Conservation (phyloP, 2,797 vertebrate genomes). For the Spinus olivaceus region DNA sequence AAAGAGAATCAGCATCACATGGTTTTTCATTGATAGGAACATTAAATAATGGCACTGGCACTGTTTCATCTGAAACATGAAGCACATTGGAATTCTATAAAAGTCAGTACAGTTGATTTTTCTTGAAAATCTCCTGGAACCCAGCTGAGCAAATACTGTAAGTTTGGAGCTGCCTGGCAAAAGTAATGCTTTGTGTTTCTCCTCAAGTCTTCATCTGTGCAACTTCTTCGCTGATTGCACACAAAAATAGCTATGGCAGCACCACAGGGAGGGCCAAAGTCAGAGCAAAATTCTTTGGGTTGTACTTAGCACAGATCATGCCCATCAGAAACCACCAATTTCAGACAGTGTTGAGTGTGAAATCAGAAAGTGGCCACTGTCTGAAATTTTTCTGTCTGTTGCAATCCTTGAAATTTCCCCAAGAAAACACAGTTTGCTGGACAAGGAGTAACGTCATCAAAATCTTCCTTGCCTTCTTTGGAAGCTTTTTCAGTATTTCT, state of each 20-base stretch:
- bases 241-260: background rate
- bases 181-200: background rate
- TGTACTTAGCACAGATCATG: background rate
- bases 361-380: background rate
- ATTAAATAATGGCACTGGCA: background rate
- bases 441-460: background rate
- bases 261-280: background rate
- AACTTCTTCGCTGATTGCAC: background rate
- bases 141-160: background rate
- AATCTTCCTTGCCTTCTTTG: background rate
- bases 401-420: background rate
- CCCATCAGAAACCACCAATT: background rate
- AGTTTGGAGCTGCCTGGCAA: background rate
- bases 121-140: background rate
- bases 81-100: background rate
- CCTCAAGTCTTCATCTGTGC: background rate
- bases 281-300: background rate
- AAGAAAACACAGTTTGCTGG: background rate
- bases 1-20: background rate
- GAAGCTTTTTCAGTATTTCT: background rate
- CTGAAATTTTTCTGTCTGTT: background rate
- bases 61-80: background rate
- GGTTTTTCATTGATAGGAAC: background rate
- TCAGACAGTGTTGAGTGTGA: background rate
- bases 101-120: background rate